Evolutionary conservation across 2,797 vertebrate genomes (phyloP).

Genomic region (Phataginus tricuspis): DNA sequence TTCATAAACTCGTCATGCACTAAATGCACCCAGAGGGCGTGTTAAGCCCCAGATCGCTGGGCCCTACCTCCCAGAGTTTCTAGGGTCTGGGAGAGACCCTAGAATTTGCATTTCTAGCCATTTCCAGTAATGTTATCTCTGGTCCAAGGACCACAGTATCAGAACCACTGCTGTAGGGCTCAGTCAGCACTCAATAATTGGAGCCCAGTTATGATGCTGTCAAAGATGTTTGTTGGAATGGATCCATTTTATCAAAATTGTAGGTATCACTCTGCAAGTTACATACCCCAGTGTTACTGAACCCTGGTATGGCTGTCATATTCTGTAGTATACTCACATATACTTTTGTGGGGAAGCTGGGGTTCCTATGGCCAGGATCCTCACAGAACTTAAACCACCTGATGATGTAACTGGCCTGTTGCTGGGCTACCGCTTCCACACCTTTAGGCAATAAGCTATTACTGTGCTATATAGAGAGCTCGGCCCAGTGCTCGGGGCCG

Average conservation of each 20-base stretch:
- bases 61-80: neutral
- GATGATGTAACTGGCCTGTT: no score
- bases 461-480: no score
- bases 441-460: no score
- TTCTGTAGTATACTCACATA: neutral
- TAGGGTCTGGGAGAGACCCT: neutral
- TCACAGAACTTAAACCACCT: no score
- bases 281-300: neutral
- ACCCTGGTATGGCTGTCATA: rapidly evolving
- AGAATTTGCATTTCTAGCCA: neutral
- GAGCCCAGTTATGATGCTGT: neutral
- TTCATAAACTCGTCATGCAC: neutral
- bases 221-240: neutral
- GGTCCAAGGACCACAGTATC: neutral
- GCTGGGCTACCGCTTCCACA: no score
- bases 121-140: neutral
- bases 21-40: neutral
- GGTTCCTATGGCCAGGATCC: no score
- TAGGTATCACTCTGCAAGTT: neutral
- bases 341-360: no score
- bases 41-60: neutral
- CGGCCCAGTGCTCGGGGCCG: no score
- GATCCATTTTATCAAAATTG: neutral
- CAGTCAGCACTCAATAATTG: neutral
- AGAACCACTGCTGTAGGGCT: neutral